Evolutionary conservation across 2,797 vertebrate species (phyloP), one percentile per base, ranked within the genome.

Genomic region (Huso huso): DNA sequence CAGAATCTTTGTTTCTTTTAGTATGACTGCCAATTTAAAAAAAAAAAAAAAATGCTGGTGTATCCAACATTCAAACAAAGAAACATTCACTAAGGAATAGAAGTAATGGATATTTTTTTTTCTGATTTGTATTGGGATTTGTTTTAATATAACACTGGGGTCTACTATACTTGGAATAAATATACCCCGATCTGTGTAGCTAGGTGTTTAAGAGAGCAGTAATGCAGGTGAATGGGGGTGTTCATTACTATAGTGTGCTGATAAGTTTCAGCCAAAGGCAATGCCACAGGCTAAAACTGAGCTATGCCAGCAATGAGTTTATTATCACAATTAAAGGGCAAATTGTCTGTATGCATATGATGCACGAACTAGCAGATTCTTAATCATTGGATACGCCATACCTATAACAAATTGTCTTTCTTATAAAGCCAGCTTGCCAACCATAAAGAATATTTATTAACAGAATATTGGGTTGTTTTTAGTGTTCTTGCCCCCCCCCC

Each of bases 241-340:
- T 58, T 58, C 55, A 58, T 58, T 58, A 11, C 12, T 58, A 6
- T 13, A 58, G 6, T 58, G 55, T 11, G 55, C 12, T 58, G 55
- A 58, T 58, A 58, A 58, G n/a, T 58, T 58, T 58, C 75, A 81
- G 57, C 68, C 68, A 13, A 23, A 60, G 68, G 64, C 13, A 37
- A n/a, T 9, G 18, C 63, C 6, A 2, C 68, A 18, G 64, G 64
- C 60, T 18, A 58, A 10, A 55, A 11, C 15, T 15, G 13, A 18
- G 48, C 60, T 79, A 76, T 76, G 81, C 79, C 83, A 82, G 82
- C 77, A 81, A 84, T 85, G 83, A 87, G 83, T 86, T 86, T 84
- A 82, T 88, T 86, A 82, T 84, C 80, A 85, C 87, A 89, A 89
- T 89, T 89, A 88, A 86, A 78, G 84, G 81, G 83, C 77, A 75